Base-by-base conservation (phyloP, 2,113 vertebrate species). In the Nycticorax nycticorax region DNA sequence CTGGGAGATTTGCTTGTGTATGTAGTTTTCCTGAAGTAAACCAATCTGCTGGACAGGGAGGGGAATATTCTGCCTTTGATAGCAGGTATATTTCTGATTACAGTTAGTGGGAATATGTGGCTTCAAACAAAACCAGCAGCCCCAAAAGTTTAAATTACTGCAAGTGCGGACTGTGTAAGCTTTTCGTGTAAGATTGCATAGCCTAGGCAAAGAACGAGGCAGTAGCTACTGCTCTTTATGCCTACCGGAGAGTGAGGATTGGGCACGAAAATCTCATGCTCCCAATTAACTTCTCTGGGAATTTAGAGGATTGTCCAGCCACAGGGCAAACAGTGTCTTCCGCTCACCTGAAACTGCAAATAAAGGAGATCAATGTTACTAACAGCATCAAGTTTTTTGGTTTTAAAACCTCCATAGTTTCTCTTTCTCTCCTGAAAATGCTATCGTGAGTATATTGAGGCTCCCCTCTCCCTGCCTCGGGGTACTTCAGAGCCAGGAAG, bases 1-100 rank as follows among this genome's bases (percentile, higher is more conserved):
- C 86, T 89, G 76, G 45, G 63, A 96, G 89, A 93, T 95, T 93
- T 95, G 85, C 90, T 91, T 88, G 76, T 67, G 62, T 75, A 41
- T 94, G 90, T 96, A 92, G 63, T 91, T 96, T 88, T 77, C 32
- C 73, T 80, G 78, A 63, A 92, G 67, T 95, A 97, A 97, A 96
- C 88, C 80, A 93, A 69, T 94, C 86, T 84, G 53, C 50, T 55
- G 81, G 93, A 71, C 93, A 95, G 92, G 72, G 72, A 94, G 47
- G 43, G 82, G 47, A 67, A 94, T 86, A 82, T 57, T 62, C 56
- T 96, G 50, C 84, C 74, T 79, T 69, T 79, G 69, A 83, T 59
- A 22, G 41, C 7, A 32, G 48, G 19, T 85, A 4, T 92, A 81
- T 94, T 90, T 96, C 64, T 91, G 55, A 74, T 92, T 90, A 68